These are phyloP conservation scores for Narcine bancroftii DNA, from an alignment of 2,113 vertebrate species.

Conservation along the genomic window DNA sequence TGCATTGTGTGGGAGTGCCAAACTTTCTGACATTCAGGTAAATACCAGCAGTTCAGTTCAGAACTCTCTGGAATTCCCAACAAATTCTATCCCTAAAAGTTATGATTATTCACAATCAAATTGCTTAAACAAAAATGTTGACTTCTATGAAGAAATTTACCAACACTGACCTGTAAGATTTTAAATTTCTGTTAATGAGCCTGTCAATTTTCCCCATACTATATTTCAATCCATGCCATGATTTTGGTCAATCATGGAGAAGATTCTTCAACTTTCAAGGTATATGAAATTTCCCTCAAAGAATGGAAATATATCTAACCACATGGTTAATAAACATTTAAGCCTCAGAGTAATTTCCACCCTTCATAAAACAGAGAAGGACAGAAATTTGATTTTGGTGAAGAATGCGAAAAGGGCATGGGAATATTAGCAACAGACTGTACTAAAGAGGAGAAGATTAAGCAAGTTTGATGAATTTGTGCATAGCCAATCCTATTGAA, in stretches of 20 bases:
- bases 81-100: background rate
- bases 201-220: background rate
- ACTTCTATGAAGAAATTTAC: background rate
- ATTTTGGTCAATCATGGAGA: conserved; percentile 4
- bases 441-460: too few relatives aligned
- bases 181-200: background rate
- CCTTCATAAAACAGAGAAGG: background rate
- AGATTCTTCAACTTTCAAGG: background rate
- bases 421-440: too few relatives aligned
- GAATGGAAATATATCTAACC: background rate
- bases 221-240: background rate
- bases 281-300: background rate
- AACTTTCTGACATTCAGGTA: too few relatives aligned
- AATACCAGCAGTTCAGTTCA: too few relatives aligned
- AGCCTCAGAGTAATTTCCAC: background rate
- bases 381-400: too few relatives aligned
- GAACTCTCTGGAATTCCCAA: too few relatives aligned
- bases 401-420: too few relatives aligned
- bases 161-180: background rate
- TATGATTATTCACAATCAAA: background rate
- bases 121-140: background rate
- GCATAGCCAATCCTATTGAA: too few relatives aligned
- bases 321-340: background rate
- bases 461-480: too few relatives aligned
- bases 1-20: too few relatives aligned